Conservation (phyloP, 2,797 vertebrate genomes). For the Phylloscopus collybita region DNA sequence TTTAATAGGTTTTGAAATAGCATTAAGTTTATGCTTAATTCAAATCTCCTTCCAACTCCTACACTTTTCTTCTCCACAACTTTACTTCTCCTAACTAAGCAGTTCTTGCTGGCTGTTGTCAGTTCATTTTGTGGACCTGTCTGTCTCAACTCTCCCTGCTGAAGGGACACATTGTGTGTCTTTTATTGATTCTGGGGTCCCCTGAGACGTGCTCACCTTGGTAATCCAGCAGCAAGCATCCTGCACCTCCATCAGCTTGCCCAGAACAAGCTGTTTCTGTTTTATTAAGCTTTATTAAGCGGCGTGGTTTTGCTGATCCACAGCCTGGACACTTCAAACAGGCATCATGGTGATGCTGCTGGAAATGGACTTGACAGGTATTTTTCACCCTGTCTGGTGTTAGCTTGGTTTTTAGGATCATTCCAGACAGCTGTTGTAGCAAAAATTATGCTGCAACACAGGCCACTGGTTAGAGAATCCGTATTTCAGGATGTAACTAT, state of each 20-base stretch:
- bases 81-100: slow-evolving; percentile 27
- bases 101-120: slow-evolving; percentile 6
- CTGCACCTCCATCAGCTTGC: neutral
- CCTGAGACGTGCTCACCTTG: neutral
- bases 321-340: slow-evolving; percentile 7
- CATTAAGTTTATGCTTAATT: neutral
- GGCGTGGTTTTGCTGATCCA: neutral
- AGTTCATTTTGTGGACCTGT: slow-evolving; percentile 22
- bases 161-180: neutral
- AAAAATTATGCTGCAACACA: slow-evolving; percentile 30
- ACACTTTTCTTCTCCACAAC: neutral
- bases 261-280: slow-evolving; percentile 7
- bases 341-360: neutral
- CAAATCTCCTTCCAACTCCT: neutral
- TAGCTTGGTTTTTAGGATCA: slow-evolving; percentile 3
- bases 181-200: neutral
- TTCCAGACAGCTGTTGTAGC: slow-evolving; percentile 42
- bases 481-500: slow-evolving; percentile 36
- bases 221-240: neutral
- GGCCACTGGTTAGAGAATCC: neutral
- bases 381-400: slow-evolving; percentile 28
- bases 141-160: neutral
- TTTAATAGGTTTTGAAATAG: neutral
- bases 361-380: slow-evolving; percentile 2
- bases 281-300: slow-evolving; percentile 46